Evolutionary conservation across 1,140 invertebrate species (phyloP), one percentile per base, ranked within the genome.

Genomic region (Glossosoma conforme): DNA sequence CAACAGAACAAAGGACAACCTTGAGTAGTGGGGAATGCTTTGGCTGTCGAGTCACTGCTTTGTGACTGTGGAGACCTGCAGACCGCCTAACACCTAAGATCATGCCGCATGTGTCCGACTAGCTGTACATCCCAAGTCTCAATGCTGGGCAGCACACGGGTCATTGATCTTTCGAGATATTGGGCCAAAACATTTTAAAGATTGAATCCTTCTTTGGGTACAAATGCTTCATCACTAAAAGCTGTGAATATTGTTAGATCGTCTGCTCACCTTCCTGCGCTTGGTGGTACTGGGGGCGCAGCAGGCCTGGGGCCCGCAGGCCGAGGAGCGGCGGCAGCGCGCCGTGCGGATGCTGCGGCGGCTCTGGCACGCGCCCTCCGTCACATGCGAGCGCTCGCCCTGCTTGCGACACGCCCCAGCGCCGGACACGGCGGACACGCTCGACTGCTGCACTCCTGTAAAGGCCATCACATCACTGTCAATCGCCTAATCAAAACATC

Each of bases 241-340:
- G n/a, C n/a, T n/a, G n/a, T n/a, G n/a, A n/a, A n/a, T n/a, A n/a
- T n/a, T n/a, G n/a, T n/a, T 43, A 1, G 35, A 56, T 22, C 24
- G 24, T 2, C 42, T 40, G 49, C 61, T 61, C 72, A 97, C 91
- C 80, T 92, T 92, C 67, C 93, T 83, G 65, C 89, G 83, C 74
- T 95, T 91, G 56, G 89, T 93, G 68, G 91, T 89, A 62, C 90
- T 83, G 15, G 91, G 86, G 45, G 85, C 82, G 68, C 93, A 96
- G 75, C 93, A 97, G 62, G 69, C 57, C 55, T 74, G 60, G 60
- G 72, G 64, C 30, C 75, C 77, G 59, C 80, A 81, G 69, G 77
- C 80, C 64, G 84, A 82, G 48, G 74, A 77, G 33, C 84, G 84
- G 63, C 79, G 77, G 68, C 93, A 97, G 65, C 87, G 85, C 35